Conservation (phyloP, 1,140 invertebrate species). For the Pseudomyrmex sp. region DNA sequence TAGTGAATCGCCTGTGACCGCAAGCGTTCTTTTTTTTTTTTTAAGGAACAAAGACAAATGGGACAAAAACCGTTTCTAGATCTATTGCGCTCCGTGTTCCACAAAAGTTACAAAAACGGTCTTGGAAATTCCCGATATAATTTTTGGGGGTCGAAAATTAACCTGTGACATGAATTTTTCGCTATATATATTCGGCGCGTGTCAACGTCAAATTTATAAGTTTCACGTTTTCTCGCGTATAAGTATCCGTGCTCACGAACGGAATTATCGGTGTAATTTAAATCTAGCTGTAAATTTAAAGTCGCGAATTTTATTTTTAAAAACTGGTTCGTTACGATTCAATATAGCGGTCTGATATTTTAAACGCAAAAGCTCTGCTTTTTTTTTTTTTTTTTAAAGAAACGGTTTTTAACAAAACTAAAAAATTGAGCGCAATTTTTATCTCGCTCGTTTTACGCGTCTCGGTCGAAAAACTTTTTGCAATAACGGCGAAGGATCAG, state of each 20-base stretch:
- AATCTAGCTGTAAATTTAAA: background rate
- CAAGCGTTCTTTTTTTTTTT: background rate
- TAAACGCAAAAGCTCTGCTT: background rate
- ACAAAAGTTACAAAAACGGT: background rate
- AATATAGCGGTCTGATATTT: background rate
- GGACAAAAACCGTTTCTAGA: slow-evolving; percentile 24
- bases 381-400: background rate
- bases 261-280: background rate
- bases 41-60: slow-evolving; percentile 4
- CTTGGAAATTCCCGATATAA: too few relatives aligned
- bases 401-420: background rate
- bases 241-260: too few relatives aligned
- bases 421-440: background rate
- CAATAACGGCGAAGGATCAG: slow-evolving; percentile 1
- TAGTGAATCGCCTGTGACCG: slow-evolving; percentile 18
- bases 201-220: too few relatives aligned
- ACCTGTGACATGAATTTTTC: background rate
- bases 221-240: too few relatives aligned
- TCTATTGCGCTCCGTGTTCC: background rate
- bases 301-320: background rate
- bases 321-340: too few relatives aligned
- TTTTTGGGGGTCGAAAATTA: too few relatives aligned
- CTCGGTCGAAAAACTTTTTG: background rate
- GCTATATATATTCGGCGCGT: too few relatives aligned
- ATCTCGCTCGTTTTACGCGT: background rate